Conservation (phyloP, 2,113 vertebrate species). For the Thermophis baileyi region DNA sequence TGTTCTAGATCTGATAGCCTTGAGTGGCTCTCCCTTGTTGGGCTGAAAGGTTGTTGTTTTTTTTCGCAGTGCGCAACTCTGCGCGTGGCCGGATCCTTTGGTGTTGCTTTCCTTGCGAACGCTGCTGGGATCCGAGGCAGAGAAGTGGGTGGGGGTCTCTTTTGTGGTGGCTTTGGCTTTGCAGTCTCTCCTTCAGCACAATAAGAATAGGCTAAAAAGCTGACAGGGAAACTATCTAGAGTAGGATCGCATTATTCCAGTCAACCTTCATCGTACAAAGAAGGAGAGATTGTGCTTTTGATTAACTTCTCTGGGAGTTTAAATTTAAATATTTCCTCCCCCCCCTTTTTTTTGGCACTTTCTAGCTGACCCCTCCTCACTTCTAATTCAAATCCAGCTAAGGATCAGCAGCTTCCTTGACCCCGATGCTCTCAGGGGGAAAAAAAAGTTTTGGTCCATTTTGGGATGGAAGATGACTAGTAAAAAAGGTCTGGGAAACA, state of each 20-base stretch:
- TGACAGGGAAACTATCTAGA: neutral
- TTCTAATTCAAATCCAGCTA: neutral
- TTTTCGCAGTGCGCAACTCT: neutral
- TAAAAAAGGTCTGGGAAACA: neutral
- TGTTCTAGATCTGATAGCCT: neutral
- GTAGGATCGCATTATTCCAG: neutral
- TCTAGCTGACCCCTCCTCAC: neutral
- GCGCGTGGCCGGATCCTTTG: neutral
- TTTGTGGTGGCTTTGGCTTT: rapidly evolving
- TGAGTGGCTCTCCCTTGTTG: neutral
- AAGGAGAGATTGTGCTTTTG: neutral
- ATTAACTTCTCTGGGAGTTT: neutral
- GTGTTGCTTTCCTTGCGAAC: neutral
- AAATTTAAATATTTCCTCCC: neutral
- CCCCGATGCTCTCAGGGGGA: neutral
- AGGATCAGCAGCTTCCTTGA: neutral
- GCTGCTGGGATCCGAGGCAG: neutral
- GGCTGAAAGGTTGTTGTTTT: too few relatives aligned
- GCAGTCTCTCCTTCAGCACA: neutral
- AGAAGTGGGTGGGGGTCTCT: neutral
- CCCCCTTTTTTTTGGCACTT: neutral
- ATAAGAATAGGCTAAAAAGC: neutral
- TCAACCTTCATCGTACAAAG: rapidly evolving
- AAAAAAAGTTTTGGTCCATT: neutral
- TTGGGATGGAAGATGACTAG: neutral